phyloP scores from a whole-genome alignment of 2,797 vertebrate species.

The Ctenopoma kingsleyae region DNA sequence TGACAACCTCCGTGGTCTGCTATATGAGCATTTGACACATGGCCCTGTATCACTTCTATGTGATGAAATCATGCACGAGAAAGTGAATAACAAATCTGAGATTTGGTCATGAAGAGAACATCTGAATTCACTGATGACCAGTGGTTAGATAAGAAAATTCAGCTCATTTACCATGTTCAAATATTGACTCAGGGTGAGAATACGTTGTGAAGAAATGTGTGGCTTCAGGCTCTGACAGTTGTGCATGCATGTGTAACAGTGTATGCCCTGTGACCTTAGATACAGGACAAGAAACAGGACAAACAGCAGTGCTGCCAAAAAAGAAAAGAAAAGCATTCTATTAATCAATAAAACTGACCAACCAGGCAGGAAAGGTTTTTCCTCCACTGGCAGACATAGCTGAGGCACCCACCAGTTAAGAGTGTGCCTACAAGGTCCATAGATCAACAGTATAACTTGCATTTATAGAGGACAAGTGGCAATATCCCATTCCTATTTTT shows the following conservation, averaged over 20 bases:
- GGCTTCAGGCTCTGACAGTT: background rate
- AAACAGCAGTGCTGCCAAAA: constrained; percentile 28
- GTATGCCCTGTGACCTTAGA: constrained; percentile 40
- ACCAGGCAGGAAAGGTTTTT: constrained; percentile 38
- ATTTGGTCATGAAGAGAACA: constrained; percentile 48
- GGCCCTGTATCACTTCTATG: constrained; percentile 60
- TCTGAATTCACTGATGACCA: constrained; percentile 37
- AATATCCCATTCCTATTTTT: constrained; percentile 68
- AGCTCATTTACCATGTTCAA: constrained; percentile 29
- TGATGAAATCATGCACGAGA: constrained; percentile 64
- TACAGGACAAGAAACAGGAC: constrained; percentile 11
- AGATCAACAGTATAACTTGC: constrained; percentile 77
- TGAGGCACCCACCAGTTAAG: constrained; percentile 49
- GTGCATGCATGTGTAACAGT: background rate
- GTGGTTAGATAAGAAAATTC: constrained; percentile 44
- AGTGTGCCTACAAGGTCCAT: constrained; percentile 58
- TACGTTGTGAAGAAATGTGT: background rate
- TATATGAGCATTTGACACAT: constrained; percentile 56
- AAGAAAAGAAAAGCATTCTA: constrained; percentile 61
- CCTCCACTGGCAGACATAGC: constrained; percentile 42
- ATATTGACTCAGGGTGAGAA: constrained; percentile 2
- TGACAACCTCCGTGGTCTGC: constrained; percentile 60
- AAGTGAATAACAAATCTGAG: constrained; percentile 61
- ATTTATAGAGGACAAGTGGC: constrained; percentile 81
- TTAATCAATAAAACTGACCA: constrained; percentile 75